These are phyloP conservation scores for Gavialis gangeticus DNA, from an alignment of 2,113 vertebrate genomes.

Conservation along the genomic window DNA sequence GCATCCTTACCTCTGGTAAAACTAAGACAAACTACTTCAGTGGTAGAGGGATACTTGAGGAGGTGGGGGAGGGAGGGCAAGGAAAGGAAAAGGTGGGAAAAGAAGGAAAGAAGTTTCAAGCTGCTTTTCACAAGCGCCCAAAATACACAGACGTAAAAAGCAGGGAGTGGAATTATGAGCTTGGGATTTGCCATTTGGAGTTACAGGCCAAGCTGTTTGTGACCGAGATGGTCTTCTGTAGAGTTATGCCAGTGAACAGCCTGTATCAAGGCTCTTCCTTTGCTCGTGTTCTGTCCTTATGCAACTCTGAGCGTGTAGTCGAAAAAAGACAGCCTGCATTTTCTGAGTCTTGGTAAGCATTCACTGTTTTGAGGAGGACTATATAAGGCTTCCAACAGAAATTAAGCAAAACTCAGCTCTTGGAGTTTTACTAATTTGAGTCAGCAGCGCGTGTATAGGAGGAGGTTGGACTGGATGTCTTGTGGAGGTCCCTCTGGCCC, in stretches of 20 bases:
- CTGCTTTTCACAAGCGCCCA: too few species aligned
- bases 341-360: neutral
- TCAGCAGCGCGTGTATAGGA: neutral
- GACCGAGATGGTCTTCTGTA: neutral
- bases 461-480: too few species aligned
- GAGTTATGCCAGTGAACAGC: neutral
- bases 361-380: neutral
- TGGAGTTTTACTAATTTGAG: neutral
- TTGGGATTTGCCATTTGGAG: too few species aligned
- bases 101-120: too few species aligned
- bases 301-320: neutral
- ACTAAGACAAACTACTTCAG: neutral
- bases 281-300: neutral
- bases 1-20: neutral
- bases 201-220: neutral
- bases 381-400: neutral
- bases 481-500: too few species aligned
- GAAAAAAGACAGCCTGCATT: neutral
- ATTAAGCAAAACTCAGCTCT: neutral
- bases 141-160: too few species aligned
- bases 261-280: neutral
- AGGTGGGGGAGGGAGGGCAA: rapidly evolving
- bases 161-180: too few species aligned
- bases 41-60: neutral
- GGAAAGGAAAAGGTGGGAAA: too few species aligned